A percentile compares a stretch with the other conserved stretches of the same genome.
Conservation (phyloP, 1,140 invertebrate species). For the Galleria mellonella region DNA sequence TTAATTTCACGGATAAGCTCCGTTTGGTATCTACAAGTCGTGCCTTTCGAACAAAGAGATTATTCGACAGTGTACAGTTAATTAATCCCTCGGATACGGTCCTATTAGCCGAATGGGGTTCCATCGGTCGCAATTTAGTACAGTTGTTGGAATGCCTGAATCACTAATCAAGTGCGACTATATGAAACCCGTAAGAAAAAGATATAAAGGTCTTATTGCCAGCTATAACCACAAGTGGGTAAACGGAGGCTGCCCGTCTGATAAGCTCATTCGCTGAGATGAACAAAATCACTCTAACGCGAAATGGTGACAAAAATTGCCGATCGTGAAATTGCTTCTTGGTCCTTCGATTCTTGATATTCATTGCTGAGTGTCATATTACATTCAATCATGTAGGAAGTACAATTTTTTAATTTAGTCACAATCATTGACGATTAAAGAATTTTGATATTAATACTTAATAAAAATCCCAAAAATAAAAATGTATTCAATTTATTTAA, state of each 20-base stretch:
- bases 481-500: no score
- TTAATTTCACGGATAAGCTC: no score
- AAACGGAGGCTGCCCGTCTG: conserved; percentile 15
- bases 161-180: conserved; percentile 17
- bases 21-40: no score
- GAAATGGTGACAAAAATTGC: conserved; percentile 43
- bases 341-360: conserved; percentile 20
- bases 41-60: conserved; percentile 28
- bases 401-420: no score
- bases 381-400: not conserved
- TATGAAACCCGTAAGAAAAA: conserved; percentile 12
- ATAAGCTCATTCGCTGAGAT: conserved; percentile 29
- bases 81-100: conserved; percentile 44
- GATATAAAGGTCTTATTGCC: conserved; percentile 12
- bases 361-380: conserved; percentile 14
- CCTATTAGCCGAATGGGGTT: conserved; percentile 34
- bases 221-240: conserved; percentile 10
- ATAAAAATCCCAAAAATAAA: no score
- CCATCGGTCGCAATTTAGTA: conserved; percentile 24
- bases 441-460: no score
- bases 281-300: conserved; percentile 36
- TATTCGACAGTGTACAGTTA: conserved; percentile 36
- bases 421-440: no score
- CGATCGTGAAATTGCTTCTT: conserved; percentile 29
- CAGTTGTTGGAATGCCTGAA: conserved; percentile 14